A percentile compares a stretch with the other conserved stretches of the same genome.
These are phyloP conservation scores for Pocillopora damicornis DNA, from an alignment of 64 coral and sea anemone genomes.

Conservation along the genomic window DNA sequence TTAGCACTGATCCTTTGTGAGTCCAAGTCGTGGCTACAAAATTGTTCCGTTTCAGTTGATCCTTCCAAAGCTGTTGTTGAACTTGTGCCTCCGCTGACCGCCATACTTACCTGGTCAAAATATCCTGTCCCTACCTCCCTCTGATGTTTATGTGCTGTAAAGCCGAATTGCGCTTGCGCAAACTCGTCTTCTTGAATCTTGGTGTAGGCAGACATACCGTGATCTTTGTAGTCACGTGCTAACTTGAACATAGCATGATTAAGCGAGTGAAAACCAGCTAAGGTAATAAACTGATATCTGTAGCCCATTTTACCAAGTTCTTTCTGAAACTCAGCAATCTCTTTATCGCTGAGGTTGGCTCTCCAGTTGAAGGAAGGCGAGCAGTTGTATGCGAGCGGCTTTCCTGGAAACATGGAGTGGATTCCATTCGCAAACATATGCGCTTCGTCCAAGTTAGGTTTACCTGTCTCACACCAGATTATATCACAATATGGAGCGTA, in stretches of 20 bases:
- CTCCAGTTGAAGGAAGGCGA: conserved; percentile 94
- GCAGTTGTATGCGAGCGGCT: conserved; percentile 86
- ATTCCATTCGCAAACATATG: conserved; percentile 79
- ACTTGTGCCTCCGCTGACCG: conserved; percentile 71
- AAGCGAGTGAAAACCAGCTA: conserved; percentile 80
- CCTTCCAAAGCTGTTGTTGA: conserved; percentile 80
- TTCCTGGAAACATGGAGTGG: conserved; percentile 75
- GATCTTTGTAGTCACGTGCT: conserved; percentile 64
- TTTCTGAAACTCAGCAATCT: conserved; percentile 75
- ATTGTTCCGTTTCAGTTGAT: conserved; percentile 81
- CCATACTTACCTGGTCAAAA: conserved; percentile 80
- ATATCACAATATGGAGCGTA: conserved; percentile 87
- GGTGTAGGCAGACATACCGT: conserved; percentile 79
- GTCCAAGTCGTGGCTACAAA: not conserved
- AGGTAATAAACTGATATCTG: conserved; percentile 80
- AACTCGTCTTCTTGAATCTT: conserved; percentile 88
- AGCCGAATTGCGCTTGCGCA: conserved; percentile 66
- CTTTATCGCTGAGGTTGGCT: conserved; percentile 73
- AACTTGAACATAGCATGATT: conserved; percentile 93
- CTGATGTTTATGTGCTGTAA: conserved; percentile 86
- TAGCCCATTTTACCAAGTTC: conserved; percentile 79
- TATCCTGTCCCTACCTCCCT: conserved; percentile 81
- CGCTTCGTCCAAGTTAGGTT: conserved; percentile 77
- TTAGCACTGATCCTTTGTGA: not conserved
- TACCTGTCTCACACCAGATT: conserved; percentile 80